Base-by-base conservation (phyloP, 1,140 invertebrate genomes). In the Atopsyche davidsoni region DNA sequence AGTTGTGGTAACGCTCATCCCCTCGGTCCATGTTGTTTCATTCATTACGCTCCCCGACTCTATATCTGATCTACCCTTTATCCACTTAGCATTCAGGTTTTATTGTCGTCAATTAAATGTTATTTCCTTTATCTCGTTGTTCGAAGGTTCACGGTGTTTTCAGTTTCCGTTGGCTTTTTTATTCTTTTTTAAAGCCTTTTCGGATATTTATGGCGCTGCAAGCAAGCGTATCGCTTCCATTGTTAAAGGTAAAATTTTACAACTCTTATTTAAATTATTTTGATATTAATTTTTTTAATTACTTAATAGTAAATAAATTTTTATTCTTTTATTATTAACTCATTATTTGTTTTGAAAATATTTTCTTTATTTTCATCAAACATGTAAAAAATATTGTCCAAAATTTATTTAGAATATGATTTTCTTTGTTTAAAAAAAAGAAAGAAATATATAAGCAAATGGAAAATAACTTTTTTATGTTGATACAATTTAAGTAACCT, bases 61-160 rank as follows among this genome's bases (percentile, higher is more conserved):
- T 47, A 18, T 38, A 36, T 36, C 38, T 49, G 17, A 2, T 40
- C 10, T 22, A 22, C 25, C 36, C 51, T 51, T 45, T 24, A 49
- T 57, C 50, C 50, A 57, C 55, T 51, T 57, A 53, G 51, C 51
- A 57, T 53, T 57, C 55, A 51, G 42, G 47, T 53, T 57, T 57
- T 57, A 57, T 53, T 53, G 47, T 53, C 55, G 51, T 53, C 55
- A 53, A 53, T 57, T 57, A 57, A 57, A 52, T 47, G 47, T 57
- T 50, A 57, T 57, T 44, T 57, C 51, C 47, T 57, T 57, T 57
- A 57, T 57, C 55, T 57, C 46, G 46, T 39, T 44, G 40, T 56
- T 44, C 42, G 46, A 46, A 50, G 21, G 34, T 18, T 46, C 32
- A 22, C 53, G 43, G 25, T 22, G 48, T 42, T 45, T 54, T 55